Evolutionary conservation across 2,888 invertebrate species (phyloP), one percentile per base, ranked within the genome.

Genomic region (Drosophila maculinotata): DNA sequence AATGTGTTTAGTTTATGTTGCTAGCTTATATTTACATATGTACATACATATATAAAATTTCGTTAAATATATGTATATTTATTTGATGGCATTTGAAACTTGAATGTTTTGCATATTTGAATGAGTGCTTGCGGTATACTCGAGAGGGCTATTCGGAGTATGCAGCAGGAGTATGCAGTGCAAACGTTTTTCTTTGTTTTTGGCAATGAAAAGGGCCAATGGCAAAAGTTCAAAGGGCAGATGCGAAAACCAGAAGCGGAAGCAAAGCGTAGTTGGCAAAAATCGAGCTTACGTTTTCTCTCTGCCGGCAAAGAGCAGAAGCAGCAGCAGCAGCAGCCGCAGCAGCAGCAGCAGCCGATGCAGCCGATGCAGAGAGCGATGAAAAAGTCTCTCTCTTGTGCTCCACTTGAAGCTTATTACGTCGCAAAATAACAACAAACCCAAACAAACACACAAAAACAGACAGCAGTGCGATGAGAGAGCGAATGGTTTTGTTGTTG

Each of bases 201-300:
- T 53, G 70, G 42, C 52, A 62, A 35, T 39, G 38, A 28, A 25
- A 31, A 25, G 49, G 44, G 62, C 45, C 48, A 58, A 51, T 65
- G 53, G 12, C 58, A 58, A 36, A 59, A 54, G 38, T 51, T 54
- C 42, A 73, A 58, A 62, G 49, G 53, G 60, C 45, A 57, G 9
- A 15, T 17, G 52, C 39, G 38, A 17, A 15, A 44, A 35, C 31
- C 44, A 57, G 42, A 54, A 79, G 53, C 63, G 76, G 63, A 76
- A 79, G 54, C 58, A 57, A 75, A 68, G 63, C 56, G 59, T 41
- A 67, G 52, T 60, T 54, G 51, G 53, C 58, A 60, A 56, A 31
- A 54, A 33, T 23, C 38, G 35, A 41, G 49, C 26, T 30, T 30
- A 36, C 31, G 28, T 10, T 44, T 3, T 8, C 6, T 15, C 20